Percentiles rank a stretch among this genome's conserved stretches.
These are phyloP conservation scores for Carettochelys insculpta DNA, from an alignment of 2,113 vertebrate species.

Conservation along the genomic window DNA sequence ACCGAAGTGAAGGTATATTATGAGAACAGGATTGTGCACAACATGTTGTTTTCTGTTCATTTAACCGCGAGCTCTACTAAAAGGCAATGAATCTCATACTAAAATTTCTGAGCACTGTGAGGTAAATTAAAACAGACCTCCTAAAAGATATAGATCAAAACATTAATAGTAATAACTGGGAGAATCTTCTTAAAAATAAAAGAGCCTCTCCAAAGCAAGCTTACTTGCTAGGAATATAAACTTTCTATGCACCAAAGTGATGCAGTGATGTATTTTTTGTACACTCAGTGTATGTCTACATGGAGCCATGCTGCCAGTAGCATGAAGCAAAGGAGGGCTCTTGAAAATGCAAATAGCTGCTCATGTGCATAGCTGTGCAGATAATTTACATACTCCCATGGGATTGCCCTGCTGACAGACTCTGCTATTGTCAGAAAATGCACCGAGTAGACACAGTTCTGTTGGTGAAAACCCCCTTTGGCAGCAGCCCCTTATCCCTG, in stretches of 20 bases:
- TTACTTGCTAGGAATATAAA: neutral
- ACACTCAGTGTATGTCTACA: too few species aligned
- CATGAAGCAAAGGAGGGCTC: too few species aligned
- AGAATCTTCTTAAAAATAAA: neutral
- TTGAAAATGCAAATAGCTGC: too few species aligned
- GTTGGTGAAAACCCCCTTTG: too few species aligned
- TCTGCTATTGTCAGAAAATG: too few species aligned
- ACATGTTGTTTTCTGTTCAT: accelerated
- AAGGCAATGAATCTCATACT: neutral
- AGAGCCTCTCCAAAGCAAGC: neutral
- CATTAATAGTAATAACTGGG: neutral
- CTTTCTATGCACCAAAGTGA: neutral
- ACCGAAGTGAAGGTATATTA: neutral
- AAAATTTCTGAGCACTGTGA: neutral
- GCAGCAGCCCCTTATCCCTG: too few species aligned
- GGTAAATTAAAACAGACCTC: neutral
- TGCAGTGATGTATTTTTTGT: neutral
- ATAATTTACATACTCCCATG: too few species aligned
- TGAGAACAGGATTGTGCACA: neutral
- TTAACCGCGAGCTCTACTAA: neutral
- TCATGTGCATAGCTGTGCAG: too few species aligned
- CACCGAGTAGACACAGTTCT: too few species aligned
- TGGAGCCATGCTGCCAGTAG: too few species aligned
- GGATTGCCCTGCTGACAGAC: too few species aligned
- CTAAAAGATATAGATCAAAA: neutral